phyloP scores from a whole-genome alignment of 2,797 vertebrate species.

The Pipistrellus kuhlii region DNA sequence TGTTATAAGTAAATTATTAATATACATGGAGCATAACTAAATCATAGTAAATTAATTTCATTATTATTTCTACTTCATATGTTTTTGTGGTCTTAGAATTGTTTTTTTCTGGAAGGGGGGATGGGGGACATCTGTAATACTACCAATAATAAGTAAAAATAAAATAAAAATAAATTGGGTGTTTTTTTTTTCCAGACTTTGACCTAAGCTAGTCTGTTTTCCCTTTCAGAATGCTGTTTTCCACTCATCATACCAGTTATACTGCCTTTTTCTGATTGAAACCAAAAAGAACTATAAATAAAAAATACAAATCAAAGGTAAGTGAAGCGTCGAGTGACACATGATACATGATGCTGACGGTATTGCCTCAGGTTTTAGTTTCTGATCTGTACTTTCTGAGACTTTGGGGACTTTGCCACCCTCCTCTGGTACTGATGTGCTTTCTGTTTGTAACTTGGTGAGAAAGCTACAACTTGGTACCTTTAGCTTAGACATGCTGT shows the following conservation, averaged over 20 bases:
- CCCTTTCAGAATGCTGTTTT: not conserved
- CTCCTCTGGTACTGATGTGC: not conserved
- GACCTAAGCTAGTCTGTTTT: not conserved
- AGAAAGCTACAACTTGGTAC: not conserved
- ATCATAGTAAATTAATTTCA: not conserved
- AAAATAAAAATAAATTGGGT: not conserved
- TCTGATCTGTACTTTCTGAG: not conserved
- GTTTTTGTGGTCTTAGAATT: not conserved
- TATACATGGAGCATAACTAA: not conserved
- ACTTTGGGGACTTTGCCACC: not conserved
- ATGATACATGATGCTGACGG: fast-evolving
- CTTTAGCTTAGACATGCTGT: not conserved
- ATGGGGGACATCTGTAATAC: not conserved
- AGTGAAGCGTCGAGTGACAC: not conserved
- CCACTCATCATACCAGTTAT: not conserved
- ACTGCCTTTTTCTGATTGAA: not conserved
- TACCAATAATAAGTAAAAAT: not conserved
- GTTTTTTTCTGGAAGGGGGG: not conserved
- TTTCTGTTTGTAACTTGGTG: not conserved
- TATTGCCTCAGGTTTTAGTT: not conserved
- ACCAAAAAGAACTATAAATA: not conserved
- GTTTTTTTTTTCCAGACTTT: not conserved
- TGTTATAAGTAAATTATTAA: not conserved
- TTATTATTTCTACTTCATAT: not conserved
- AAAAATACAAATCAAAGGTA: not conserved